Conservation (phyloP, 2,888 invertebrate species). For the Tachina fera region DNA sequence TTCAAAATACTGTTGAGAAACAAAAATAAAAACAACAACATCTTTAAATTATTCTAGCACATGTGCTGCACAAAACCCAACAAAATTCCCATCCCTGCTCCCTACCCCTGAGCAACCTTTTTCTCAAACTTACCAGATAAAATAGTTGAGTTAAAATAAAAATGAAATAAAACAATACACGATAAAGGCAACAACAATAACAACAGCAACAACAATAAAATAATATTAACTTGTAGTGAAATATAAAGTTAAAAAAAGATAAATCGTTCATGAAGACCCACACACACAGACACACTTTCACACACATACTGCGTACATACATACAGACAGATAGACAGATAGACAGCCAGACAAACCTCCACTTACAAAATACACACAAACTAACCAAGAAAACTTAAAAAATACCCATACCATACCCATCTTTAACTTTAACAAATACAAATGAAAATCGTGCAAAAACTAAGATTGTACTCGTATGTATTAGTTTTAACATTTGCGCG, state of each 20-base stretch:
- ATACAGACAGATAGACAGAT: conserved; percentile 8
- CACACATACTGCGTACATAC: conserved; percentile 21
- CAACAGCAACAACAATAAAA: conserved; percentile 28
- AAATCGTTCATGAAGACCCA: conserved; percentile 52
- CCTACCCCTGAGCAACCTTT: background rate
- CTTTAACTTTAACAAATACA: conserved; percentile 34
- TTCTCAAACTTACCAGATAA: conserved; percentile 26
- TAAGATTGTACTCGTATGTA: conserved; percentile 12
- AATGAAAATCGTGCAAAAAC: conserved; percentile 34
- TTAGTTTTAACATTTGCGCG: background rate
- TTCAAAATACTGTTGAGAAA: conserved; percentile 29
- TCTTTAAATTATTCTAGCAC: conserved; percentile 50
- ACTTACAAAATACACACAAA: conserved; percentile 23
- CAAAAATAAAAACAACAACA: conserved; percentile 42
- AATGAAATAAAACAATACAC: conserved; percentile 63
- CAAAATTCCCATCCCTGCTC: background rate
- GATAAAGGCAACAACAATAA: conserved; percentile 38
- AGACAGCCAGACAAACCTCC: background rate
- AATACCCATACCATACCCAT: conserved; percentile 51
- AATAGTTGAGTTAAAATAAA: conserved; percentile 55
- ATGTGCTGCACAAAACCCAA: conserved; percentile 43
- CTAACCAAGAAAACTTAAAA: conserved; percentile 65
- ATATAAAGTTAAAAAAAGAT: conserved; percentile 68
- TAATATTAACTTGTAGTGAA: conserved; percentile 61
- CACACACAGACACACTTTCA: conserved; percentile 8